A percentile compares a stretch with the other conserved stretches of the same genome.
phyloP scores from a whole-genome alignment of 2,888 invertebrate genomes.

The Diachrysia chrysitis region DNA sequence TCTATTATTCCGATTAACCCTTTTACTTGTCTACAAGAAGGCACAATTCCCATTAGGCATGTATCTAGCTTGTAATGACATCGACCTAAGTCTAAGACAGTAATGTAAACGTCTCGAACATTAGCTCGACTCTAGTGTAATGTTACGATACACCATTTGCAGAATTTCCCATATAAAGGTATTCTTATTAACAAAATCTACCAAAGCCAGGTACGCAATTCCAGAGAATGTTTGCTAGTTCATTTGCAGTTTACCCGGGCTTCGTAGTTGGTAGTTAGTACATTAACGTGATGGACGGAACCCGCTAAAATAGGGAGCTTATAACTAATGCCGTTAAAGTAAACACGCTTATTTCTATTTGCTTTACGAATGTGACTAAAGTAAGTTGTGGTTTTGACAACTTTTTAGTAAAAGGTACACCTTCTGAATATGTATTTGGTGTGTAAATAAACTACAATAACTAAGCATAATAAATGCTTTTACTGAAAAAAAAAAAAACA shows the following conservation, averaged over 20 bases:
- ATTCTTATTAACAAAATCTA: conserved; percentile 59
- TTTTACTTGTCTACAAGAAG: neutral
- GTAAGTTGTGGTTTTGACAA: conserved; percentile 32
- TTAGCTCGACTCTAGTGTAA: conserved; percentile 42
- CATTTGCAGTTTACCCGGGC: conserved; percentile 67
- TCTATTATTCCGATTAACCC: neutral
- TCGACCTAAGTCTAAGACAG: conserved; percentile 27
- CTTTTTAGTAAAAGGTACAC: conserved; percentile 26
- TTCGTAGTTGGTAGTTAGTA: conserved; percentile 53
- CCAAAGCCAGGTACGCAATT: conserved; percentile 50
- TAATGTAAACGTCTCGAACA: conserved; percentile 33
- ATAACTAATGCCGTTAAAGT: conserved; percentile 70
- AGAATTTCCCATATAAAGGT: conserved; percentile 47
- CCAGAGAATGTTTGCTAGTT: conserved; percentile 58
- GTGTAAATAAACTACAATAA: neutral
- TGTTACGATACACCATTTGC: conserved; percentile 43
- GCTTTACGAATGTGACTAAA: conserved; percentile 26
- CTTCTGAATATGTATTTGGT: neutral
- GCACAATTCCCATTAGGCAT: conserved; percentile 8
- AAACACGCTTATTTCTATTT: conserved; percentile 68
- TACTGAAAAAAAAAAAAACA: neutral
- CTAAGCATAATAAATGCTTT: neutral
- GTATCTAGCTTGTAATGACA: conserved; percentile 24
- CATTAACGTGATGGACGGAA: conserved; percentile 65
- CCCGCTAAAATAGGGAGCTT: conserved; percentile 55